Evolutionary conservation across 2,113 vertebrate species (phyloP), one percentile per base, ranked within the genome.

Genomic region (Labeo rohita): DNA sequence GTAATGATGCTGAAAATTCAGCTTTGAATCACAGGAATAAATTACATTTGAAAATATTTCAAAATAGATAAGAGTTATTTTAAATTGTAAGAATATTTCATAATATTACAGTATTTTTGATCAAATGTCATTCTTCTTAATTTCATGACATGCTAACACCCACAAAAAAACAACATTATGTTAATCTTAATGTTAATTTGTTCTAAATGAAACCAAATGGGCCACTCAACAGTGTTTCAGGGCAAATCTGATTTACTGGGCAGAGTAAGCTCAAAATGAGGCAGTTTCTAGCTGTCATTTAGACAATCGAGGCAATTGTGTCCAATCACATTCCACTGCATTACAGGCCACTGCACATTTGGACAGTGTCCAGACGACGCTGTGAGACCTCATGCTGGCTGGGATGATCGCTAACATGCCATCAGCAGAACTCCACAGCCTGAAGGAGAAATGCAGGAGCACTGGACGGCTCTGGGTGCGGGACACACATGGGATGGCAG

Each of bases 341-440:
- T 82, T 82, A 82, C 80, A 82, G 80, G 80, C 80, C 80, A 82
- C 28, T 47, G 80, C 80, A 82, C 80, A 82, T 82, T 68, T 82
- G 80, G 80, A 70, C 63, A 49, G 63, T 52, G 80, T 82, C 63
- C 80, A 70, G 47, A 47, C 43, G 45, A 28, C n/a, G 43, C 50
- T 18, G 75, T 16, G 75, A 34, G 50, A 77, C 49, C 49, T 77
- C 75, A 52, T 77, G 75, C 75, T 77, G 75, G 75, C 75, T 2
- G 50, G 47, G 75, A 52, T 77, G 75, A 77, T 77, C 75, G 23
- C 50, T 47, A 66, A 65, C 78, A 61, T 45, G 18, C 78, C 78
- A 79, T 79, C 50, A 79, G 76, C 50, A 36, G 34, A 79, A 61
- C 76, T 79, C 52, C 52, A 28, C 78, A 63, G 61, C 61, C 79